A percentile compares a stretch with the other conserved stretches of the same genome.
These are phyloP conservation scores for Sinelater perroti DNA, from an alignment of 2,888 invertebrate genomes.

Conservation along the genomic window DNA sequence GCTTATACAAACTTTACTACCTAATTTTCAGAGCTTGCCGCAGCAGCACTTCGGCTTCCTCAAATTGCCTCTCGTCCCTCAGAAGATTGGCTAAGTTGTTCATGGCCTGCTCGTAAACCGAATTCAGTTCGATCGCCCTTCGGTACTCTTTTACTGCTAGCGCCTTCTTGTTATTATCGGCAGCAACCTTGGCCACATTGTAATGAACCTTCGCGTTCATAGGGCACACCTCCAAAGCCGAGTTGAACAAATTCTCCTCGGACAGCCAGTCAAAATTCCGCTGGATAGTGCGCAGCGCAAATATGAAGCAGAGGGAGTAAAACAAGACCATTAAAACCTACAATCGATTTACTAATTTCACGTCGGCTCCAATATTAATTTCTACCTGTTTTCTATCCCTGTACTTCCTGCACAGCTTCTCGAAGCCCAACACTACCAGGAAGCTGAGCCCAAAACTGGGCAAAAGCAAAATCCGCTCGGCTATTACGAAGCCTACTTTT, in stretches of 20 bases:
- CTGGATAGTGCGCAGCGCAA: constrained; percentile 63
- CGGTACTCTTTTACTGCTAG: constrained; percentile 83
- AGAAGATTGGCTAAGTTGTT: constrained; percentile 91
- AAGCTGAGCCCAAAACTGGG: constrained; percentile 84
- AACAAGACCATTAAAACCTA: constrained; percentile 41
- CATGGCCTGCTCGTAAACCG: constrained; percentile 90
- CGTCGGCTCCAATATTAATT: no score
- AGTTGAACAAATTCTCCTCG: constrained; percentile 80
- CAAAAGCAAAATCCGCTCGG: constrained; percentile 85
- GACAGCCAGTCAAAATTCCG: constrained; percentile 82
- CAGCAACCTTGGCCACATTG: constrained; percentile 90
- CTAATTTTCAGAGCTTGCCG: constrained; percentile 76
- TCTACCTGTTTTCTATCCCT: constrained; percentile 27
- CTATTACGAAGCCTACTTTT: constrained; percentile 89
- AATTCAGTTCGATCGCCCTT: constrained; percentile 67
- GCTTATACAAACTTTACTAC: constrained; percentile 59
- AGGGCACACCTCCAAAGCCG: constrained; percentile 88
- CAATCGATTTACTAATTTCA: no score
- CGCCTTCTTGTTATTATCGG: constrained; percentile 73
- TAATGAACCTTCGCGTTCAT: constrained; percentile 94
- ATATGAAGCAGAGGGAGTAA: constrained; percentile 51
- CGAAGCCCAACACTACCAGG: constrained; percentile 71
- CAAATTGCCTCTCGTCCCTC: constrained; percentile 72
- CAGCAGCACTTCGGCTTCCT: constrained; percentile 79
- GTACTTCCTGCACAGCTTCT: constrained; percentile 55